A percentile compares a stretch with the other conserved stretches of the same genome.
Conservation (phyloP, 2,888 invertebrate species). For the Epirrita christyi region DNA sequence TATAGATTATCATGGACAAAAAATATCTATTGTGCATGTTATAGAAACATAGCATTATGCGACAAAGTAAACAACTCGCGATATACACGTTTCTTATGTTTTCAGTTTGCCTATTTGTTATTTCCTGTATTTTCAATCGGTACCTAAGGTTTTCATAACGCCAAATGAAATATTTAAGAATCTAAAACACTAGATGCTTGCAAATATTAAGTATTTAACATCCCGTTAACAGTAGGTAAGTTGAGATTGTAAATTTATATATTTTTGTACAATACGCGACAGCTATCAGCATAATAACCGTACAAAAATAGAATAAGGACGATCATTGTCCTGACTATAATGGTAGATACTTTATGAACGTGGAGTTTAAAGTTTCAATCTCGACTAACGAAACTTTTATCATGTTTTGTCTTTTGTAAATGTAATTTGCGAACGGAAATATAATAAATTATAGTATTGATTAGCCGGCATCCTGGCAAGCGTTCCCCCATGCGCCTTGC, state of each 20-base stretch:
- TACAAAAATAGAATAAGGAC: slow-evolving; percentile 1
- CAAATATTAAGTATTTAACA: background rate
- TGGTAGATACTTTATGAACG: background rate
- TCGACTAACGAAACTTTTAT: slow-evolving; percentile 5
- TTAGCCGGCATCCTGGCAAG: slow-evolving; percentile 64
- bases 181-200: too few species aligned
- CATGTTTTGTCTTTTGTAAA: background rate
- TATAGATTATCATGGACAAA: background rate
- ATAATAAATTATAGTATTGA: slow-evolving; percentile 55
- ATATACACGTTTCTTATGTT: background rate
- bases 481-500: slow-evolving; percentile 63
- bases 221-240: background rate
- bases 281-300: background rate
- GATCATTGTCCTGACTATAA: slow-evolving; percentile 1
- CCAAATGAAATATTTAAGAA: too few species aligned
- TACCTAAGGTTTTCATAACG: too few species aligned
- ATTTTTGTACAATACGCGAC: background rate
- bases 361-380: background rate
- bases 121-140: too few species aligned
- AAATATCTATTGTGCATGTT: background rate
- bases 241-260: background rate
- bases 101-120: too few species aligned
- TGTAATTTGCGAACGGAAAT: slow-evolving; percentile 34
- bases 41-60: background rate
- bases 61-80: slow-evolving; percentile 2